Conservation (phyloP, 2,113 vertebrate species). For the Odontesthes bonariensis region DNA sequence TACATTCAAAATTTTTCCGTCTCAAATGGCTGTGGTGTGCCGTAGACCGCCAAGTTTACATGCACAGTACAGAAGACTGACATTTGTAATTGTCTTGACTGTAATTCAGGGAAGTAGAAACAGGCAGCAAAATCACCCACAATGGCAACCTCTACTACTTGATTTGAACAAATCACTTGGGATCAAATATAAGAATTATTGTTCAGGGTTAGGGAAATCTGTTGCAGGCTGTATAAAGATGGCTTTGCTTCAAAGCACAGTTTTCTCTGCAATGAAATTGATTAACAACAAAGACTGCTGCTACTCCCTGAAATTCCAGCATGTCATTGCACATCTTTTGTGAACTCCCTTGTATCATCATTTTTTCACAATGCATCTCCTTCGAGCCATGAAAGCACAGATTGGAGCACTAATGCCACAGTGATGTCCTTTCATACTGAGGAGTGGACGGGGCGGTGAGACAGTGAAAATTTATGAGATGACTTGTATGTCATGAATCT, state of each 20-base stretch:
- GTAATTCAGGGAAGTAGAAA: constrained; percentile 14
- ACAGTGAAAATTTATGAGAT: constrained; percentile 33
- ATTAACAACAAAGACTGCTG: constrained; percentile 21
- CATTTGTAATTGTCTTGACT: constrained; percentile 2
- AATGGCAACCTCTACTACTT: neutral
- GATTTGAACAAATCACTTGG: neutral
- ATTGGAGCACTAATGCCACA: constrained; percentile 25
- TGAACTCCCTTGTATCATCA: constrained; percentile 39
- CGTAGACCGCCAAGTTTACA: constrained; percentile 2
- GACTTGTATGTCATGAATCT: constrained; percentile 41
- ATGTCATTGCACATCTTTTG: constrained; percentile 37
- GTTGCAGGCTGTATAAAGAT: neutral
- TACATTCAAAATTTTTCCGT: neutral
- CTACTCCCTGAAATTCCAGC: constrained; percentile 56
- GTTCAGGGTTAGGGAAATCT: neutral
- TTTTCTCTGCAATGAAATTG: constrained; percentile 22
- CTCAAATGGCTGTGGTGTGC: constrained; percentile 6
- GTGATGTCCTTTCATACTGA: constrained; percentile 34
- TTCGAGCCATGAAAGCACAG: constrained; percentile 29
- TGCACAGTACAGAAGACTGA: constrained; percentile 6
- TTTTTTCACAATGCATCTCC: constrained; percentile 14
- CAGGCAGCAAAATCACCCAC: neutral
- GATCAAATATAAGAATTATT: neutral
- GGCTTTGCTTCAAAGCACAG: neutral
- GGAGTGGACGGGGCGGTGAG: constrained; percentile 7